Base-by-base conservation (phyloP, 2,797 vertebrate genomes). In the Myotis myotis region DNA sequence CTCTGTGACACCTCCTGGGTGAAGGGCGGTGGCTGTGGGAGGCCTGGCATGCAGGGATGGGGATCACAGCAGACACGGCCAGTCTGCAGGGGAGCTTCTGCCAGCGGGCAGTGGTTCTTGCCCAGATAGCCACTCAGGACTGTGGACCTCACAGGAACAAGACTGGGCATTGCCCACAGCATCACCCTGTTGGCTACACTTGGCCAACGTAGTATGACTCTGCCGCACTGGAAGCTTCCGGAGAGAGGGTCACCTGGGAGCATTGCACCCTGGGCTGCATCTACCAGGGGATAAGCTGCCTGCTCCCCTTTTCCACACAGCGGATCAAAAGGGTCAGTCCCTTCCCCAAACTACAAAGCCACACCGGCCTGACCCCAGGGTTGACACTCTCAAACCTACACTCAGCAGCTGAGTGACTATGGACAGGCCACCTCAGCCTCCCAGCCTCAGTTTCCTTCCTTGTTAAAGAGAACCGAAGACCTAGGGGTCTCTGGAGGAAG, bases 11-110 rank as follows among this genome's bases (percentile, higher is more conserved):
- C n/a, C n/a, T 10, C 10, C 8, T 7, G 19, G 25, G 38, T 3
- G 3, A 17, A 20, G 19, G 23, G 19, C 4, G 0, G 36, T 15
- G 30, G 82, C 60, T 60, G 6, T n/a, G n/a, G 60, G 30, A 62
- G 74, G 44, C 20, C 33, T 3, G 36, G 28, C 2, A 13, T 5
- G 28, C 4, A 33, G 7, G 0, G 0, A 23, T 12, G 30, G 62
- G 41, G 74, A 17, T 51, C 55, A 53, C 4, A 9, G 57, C 28
- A n/a, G 78, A 64, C 41, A 8, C 0, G 3, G 76, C 8, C 66
- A 30, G n/a, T 62, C 41, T 38, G 49, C 25, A 51, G 3, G 38
- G 79, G 55, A n/a, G 13, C 62, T 71, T 62, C 41, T 2, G 72
- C 57, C 41, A 57, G 36, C 0, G 30, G 75, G 33, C 4, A 12